Evolutionary conservation across 2,113 vertebrate species (phyloP).

Genomic region (Entelurus aequoreus): DNA sequence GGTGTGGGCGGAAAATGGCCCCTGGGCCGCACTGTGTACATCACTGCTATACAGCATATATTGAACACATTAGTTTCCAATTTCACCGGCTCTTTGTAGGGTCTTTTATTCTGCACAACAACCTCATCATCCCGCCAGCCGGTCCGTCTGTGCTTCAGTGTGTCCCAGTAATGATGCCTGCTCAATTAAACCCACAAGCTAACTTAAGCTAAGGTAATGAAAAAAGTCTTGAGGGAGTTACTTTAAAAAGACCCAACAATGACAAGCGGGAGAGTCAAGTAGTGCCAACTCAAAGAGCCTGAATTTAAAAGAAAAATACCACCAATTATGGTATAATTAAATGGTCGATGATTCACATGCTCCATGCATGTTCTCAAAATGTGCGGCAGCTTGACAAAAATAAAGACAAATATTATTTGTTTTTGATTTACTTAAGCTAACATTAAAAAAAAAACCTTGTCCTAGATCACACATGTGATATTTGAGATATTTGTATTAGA

Average conservation of each 20-base stretch:
- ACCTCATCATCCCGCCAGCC: background rate
- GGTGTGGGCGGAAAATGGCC: too few relatives aligned
- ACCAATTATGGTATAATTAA: background rate
- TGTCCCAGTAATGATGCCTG: background rate
- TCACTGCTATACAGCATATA: background rate
- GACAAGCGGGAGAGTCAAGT: background rate
- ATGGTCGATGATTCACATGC: background rate
- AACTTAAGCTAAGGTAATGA: background rate
- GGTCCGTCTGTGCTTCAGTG: background rate
- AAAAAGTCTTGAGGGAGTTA: background rate
- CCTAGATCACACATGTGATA: too few relatives aligned
- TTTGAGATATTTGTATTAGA: background rate
- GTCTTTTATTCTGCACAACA: background rate
- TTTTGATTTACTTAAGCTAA: too few relatives aligned
- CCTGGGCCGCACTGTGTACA: too few relatives aligned
- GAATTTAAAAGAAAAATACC: background rate
- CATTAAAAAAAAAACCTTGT: too few relatives aligned
- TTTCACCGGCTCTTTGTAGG: background rate
- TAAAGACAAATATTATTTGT: too few relatives aligned
- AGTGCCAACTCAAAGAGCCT: background rate
- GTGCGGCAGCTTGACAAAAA: too few relatives aligned
- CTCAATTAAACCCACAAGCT: background rate
- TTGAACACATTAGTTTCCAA: background rate
- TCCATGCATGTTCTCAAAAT: background rate
- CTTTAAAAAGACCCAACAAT: too few relatives aligned